A percentile compares a stretch with the other conserved stretches of the same genome.
phyloP scores from a whole-genome alignment of 2,113 vertebrate genomes.

The Sus scrofa region DNA sequence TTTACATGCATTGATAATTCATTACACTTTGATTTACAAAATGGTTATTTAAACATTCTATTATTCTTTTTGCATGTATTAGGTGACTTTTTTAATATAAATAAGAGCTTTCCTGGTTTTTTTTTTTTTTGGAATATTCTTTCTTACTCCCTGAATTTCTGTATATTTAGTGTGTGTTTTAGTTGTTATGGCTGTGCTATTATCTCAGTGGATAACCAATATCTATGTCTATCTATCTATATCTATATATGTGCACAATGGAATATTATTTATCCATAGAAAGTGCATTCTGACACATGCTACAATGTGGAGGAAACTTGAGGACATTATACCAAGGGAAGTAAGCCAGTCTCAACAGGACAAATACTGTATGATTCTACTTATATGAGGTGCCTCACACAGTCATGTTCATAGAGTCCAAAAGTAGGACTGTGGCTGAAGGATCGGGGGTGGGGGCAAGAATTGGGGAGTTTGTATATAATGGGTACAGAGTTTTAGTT shows the following conservation, averaged over 20 bases:
- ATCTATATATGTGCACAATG: neutral
- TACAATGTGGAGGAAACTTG: neutral
- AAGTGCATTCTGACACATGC: neutral
- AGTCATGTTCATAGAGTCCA: neutral
- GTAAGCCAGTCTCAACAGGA: neutral
- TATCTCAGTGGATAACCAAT: neutral
- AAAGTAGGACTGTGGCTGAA: neutral
- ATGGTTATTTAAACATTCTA: neutral
- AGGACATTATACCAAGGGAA: neutral
- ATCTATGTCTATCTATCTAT: neutral
- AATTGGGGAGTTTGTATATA: neutral
- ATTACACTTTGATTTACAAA: neutral
- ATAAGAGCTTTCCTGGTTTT: neutral
- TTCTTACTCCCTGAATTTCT: neutral
- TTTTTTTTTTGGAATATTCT: neutral
- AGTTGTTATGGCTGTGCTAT: neutral
- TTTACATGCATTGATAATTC: neutral
- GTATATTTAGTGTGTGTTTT: neutral
- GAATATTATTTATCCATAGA: neutral
- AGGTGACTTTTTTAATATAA: neutral
- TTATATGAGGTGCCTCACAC: neutral
- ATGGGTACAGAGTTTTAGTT: neutral
- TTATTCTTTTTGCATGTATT: neutral
- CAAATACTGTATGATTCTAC: neutral
- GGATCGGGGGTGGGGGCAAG: neutral